Evolutionary conservation across 2,888 invertebrate species (phyloP).

Genomic region (Lampropteryx suffumata): DNA sequence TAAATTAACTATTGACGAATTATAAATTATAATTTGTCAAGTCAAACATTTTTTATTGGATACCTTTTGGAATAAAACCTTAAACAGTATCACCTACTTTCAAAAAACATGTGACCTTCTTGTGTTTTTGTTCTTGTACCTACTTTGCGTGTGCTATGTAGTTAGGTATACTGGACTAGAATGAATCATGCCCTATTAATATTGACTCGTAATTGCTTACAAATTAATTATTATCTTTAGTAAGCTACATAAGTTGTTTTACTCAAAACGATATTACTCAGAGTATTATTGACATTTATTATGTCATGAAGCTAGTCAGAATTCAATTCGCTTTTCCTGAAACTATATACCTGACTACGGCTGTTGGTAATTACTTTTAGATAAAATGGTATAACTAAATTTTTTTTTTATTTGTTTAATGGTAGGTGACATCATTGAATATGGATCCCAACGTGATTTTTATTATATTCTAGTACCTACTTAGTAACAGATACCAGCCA

Average conservation of each 20-base stretch:
- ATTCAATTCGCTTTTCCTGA: not conserved
- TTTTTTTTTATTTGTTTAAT: not conserved
- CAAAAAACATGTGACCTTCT: too few species aligned
- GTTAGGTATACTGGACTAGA: not conserved
- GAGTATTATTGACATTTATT: not conserved
- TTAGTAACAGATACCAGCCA: not conserved
- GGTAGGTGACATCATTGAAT: constrained; percentile 1
- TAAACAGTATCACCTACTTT: too few species aligned
- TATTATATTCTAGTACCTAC: constrained; percentile 9
- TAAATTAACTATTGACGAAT: constrained; percentile 6
- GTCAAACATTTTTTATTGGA: too few species aligned
- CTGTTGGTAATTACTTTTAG: too few species aligned
- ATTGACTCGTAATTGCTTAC: not conserved
- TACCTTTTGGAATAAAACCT: too few species aligned
- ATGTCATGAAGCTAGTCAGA: not conserved
- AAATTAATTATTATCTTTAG: not conserved
- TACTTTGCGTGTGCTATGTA: too few species aligned
- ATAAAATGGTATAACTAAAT: too few species aligned
- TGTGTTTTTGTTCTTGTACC: too few species aligned
- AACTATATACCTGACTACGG: not conserved
- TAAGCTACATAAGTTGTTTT: not conserved
- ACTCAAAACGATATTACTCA: too few species aligned
- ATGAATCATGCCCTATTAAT: constrained; percentile 1
- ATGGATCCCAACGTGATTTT: constrained; percentile 18
- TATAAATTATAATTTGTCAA: not conserved